A percentile compares a stretch with the other conserved stretches of the same genome.
Evolutionary conservation across 2,888 invertebrate species (phyloP).

Genomic region (Polydrusus tereticollis): DNA sequence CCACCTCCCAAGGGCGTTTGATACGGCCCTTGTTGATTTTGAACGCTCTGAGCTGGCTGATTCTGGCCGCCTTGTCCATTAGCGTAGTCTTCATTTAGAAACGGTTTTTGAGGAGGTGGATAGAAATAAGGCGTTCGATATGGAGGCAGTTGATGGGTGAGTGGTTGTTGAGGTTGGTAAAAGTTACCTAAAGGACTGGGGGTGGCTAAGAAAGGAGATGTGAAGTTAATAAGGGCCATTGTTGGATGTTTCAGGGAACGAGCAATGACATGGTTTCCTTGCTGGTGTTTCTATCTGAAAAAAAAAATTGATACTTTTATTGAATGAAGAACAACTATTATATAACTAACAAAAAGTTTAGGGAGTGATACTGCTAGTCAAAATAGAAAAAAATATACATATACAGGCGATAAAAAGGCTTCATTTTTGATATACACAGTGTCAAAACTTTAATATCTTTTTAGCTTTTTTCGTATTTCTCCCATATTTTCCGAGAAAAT

Average conservation of each 20-base stretch:
- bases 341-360: too few species aligned
- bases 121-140: slow-evolving; percentile 61
- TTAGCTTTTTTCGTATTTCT: too few species aligned
- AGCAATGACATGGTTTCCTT: slow-evolving; percentile 25
- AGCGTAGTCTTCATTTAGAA: slow-evolving; percentile 66
- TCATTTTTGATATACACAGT: too few species aligned
- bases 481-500: too few species aligned
- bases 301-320: too few species aligned
- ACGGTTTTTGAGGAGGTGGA: slow-evolving; percentile 63
- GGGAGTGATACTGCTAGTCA: too few species aligned
- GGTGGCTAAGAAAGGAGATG: slow-evolving; percentile 61
- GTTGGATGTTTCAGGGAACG: slow-evolving; percentile 12
- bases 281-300: neutral
- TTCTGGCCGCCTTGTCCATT: slow-evolving; percentile 51
- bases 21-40: slow-evolving; percentile 36
- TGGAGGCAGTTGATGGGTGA: slow-evolving; percentile 46
- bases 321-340: too few species aligned
- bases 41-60: neutral
- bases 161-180: slow-evolving; percentile 55
- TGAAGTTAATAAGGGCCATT: slow-evolving; percentile 65
- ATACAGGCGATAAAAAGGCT: too few species aligned
- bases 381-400: too few species aligned
- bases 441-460: too few species aligned
- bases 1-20: slow-evolving; percentile 24
- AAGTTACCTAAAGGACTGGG: slow-evolving; percentile 60